phyloP scores from a whole-genome alignment of 2,113 vertebrate species.

The Nibea coibor region DNA sequence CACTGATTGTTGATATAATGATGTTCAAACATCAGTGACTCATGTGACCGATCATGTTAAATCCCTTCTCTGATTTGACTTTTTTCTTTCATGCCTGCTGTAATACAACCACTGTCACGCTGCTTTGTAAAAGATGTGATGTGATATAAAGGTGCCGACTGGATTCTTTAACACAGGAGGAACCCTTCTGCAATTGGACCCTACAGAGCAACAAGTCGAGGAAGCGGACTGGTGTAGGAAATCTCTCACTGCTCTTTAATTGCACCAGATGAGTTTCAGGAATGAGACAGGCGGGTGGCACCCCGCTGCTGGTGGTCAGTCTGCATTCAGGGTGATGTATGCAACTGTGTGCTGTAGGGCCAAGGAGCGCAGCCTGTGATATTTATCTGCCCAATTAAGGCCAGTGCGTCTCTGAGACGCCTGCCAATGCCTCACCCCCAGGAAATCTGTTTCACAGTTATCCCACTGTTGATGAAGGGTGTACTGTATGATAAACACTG shows the following conservation, averaged over 20 bases:
- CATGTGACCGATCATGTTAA: slow-evolving; percentile 21
- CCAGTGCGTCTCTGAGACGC: slow-evolving; percentile 63
- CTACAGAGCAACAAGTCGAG: slow-evolving; percentile 21
- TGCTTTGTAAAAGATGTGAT: neutral
- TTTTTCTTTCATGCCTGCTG: slow-evolving; percentile 3
- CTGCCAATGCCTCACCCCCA: slow-evolving; percentile 63
- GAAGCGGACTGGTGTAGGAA: slow-evolving; percentile 43
- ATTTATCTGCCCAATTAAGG: slow-evolving; percentile 84
- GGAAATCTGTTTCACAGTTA: slow-evolving; percentile 60
- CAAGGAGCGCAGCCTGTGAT: slow-evolving; percentile 69
- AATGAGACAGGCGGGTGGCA: slow-evolving; percentile 48
- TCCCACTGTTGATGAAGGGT: slow-evolving; percentile 58
- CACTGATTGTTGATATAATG: slow-evolving; percentile 12
- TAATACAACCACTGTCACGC: neutral
- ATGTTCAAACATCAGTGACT: slow-evolving; percentile 21
- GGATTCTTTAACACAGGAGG: slow-evolving; percentile 5
- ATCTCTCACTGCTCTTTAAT: slow-evolving; percentile 65
- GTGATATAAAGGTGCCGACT: slow-evolving; percentile 10
- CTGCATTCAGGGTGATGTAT: slow-evolving; percentile 70
- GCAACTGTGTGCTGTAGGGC: slow-evolving; percentile 64
- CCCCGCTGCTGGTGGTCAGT: slow-evolving; percentile 68
- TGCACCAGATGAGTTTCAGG: slow-evolving; percentile 63
- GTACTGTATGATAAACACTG: slow-evolving; percentile 63
- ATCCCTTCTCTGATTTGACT: slow-evolving; percentile 9
- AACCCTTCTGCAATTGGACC: slow-evolving; percentile 7